Evolutionary conservation across 1,140 invertebrate genomes (phyloP), one percentile per base, ranked within the genome.

Genomic region (Apis dorsata): DNA sequence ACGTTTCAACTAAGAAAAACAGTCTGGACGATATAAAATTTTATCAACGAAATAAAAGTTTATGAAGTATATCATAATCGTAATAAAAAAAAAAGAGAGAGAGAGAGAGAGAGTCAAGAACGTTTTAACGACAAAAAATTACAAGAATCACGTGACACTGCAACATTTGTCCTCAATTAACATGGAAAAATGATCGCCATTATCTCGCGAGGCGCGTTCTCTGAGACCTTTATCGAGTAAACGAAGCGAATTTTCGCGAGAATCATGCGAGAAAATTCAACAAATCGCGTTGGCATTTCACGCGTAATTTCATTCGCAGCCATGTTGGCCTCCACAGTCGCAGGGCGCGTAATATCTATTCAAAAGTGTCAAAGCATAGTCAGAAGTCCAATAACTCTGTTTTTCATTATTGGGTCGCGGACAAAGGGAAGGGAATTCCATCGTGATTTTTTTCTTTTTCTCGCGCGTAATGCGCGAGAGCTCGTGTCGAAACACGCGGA

Each of bases 361-460:
- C 60, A 81, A 66, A 75, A 53, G 79, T 81, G 71, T 75, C 79
- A 81, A 81, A 81, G 79, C 71, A 81, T 63, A 81, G 79, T 71
- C 60, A 65, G 71, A 65, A 74, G 79, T 66, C 53, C 79, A 66
- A 81, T 81, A 75, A 75, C 53, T 73, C 62, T 81, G 79, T 81
- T 81, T 81, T 81, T 74, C 79, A 75, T 81, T 81, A 75, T 74
- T 51, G 21, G 7, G 15, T 21, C 13, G 44, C 60, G 28, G 19
- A 81, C 71, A 81, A 81, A 66, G 59, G 12, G 51, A 44, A 28
- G 9, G 34, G 71, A 66, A 81, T 81, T 75, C 63, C 28, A 28
- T 66, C 34, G 24, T 44, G 34, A 44, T 44, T 44, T 44, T 62
- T 44, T 62, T 51, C 17, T 15, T 10, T n/a, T 11, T 21, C 19